Evolutionary conservation across 2,113 vertebrate genomes (phyloP).

Genomic region (Cygnus atratus): DNA sequence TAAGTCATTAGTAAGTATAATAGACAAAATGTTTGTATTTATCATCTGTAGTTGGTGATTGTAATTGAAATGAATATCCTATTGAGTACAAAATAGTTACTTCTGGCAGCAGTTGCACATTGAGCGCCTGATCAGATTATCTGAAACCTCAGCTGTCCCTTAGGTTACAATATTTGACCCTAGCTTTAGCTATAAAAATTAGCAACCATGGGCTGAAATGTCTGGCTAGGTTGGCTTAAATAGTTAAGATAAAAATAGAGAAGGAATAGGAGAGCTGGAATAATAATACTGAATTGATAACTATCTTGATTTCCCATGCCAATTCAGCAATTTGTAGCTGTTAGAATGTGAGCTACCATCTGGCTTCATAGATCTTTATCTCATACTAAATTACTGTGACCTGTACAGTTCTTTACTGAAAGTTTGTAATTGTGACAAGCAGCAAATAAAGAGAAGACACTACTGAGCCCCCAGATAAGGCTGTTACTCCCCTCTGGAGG

Average conservation of each 20-base stretch:
- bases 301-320: constrained; percentile 36
- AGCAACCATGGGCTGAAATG: background rate
- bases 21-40: background rate
- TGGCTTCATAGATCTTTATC: constrained; percentile 42
- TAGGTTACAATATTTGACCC: background rate
- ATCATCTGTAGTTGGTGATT: background rate
- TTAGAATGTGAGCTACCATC: constrained; percentile 40
- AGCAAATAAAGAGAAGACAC: background rate
- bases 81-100: accelerated
- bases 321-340: constrained; percentile 63
- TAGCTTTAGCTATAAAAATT: background rate
- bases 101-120: accelerated
- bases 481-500: background rate
- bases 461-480: background rate
- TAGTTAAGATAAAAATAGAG: background rate
- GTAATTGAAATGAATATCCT: background rate
- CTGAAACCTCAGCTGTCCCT: background rate
- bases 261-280: background rate
- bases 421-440: background rate
- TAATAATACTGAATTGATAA: background rate
- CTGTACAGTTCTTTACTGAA: background rate
- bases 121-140: background rate
- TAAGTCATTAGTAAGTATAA: background rate
- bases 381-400: constrained; percentile 20
- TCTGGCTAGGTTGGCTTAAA: background rate